Conservation (phyloP, 2,113 vertebrate species). For the Bufo bufo region DNA sequence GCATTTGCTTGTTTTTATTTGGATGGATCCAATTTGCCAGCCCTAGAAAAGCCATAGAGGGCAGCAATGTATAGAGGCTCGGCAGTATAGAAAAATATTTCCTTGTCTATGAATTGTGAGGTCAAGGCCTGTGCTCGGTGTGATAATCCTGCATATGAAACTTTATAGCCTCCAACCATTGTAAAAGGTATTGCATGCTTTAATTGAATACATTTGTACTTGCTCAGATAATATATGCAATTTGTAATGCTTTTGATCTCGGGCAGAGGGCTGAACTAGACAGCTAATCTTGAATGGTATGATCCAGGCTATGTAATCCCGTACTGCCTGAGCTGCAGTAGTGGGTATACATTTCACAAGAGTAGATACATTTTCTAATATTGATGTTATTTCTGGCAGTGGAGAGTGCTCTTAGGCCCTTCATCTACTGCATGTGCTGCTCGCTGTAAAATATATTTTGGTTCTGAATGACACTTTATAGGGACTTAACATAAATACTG, state of each 20-base stretch:
- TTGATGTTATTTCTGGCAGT: neutral
- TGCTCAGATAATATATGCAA: conserved; percentile 26
- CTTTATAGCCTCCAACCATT: conserved; percentile 22
- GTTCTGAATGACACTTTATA: neutral
- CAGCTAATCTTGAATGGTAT: neutral
- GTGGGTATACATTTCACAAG: conserved; percentile 18
- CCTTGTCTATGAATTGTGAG: neutral
- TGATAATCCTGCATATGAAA: conserved; percentile 37
- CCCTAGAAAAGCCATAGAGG: neutral
- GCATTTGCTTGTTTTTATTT: neutral
- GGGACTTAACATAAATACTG: too few species aligned
- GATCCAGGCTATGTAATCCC: neutral
- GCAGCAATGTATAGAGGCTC: neutral
- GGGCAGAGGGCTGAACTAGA: neutral
- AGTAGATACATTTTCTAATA: neutral
- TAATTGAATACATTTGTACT: conserved; percentile 41
- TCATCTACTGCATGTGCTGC: neutral
- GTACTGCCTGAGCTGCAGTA: neutral
- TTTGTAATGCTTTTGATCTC: conserved; percentile 22
- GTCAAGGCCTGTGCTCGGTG: conserved; percentile 4
- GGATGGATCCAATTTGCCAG: neutral
- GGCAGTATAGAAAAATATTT: neutral
- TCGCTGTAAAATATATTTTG: neutral
- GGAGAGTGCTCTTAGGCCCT: neutral
- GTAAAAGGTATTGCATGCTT: conserved; percentile 37